Conservation (phyloP, 2,113 vertebrate genomes). For the Takifugu flavidus region DNA sequence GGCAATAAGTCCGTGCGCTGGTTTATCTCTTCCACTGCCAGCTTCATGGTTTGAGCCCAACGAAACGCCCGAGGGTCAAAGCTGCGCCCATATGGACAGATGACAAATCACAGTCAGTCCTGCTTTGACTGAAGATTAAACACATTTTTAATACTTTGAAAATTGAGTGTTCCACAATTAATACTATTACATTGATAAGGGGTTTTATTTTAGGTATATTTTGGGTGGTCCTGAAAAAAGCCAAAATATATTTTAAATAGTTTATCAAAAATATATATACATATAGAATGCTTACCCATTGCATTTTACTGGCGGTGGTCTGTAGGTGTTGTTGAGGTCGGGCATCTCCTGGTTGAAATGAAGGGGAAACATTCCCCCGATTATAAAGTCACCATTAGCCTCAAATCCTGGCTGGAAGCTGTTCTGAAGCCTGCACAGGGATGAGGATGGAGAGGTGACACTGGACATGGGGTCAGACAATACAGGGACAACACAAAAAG, state of each 20-base stretch:
- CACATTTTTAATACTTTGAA: too few species aligned
- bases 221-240: background rate
- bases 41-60: slow-evolving; percentile 76
- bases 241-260: background rate
- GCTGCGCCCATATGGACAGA: slow-evolving; percentile 35
- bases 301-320: background rate
- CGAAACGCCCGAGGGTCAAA: slow-evolving; percentile 74
- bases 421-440: slow-evolving; percentile 38
- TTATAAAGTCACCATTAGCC: slow-evolving; percentile 38
- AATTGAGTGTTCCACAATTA: background rate
- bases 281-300: background rate
- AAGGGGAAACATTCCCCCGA: slow-evolving; percentile 55
- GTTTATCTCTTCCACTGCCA: slow-evolving; percentile 78
- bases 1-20: slow-evolving; percentile 62
- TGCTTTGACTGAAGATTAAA: background rate
- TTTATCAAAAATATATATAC: too few species aligned
- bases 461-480: background rate
- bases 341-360: slow-evolving; percentile 45
- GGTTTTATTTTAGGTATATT: too few species aligned
- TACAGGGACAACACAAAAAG: background rate
- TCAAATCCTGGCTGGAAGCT: slow-evolving; percentile 44
- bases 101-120: background rate
- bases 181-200: background rate
- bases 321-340: background rate
- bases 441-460: background rate